Percentiles rank a stretch among this genome's conserved stretches.
These are phyloP conservation scores for Carassius carassius DNA, from an alignment of 2,113 vertebrate genomes.

Conservation along the genomic window DNA sequence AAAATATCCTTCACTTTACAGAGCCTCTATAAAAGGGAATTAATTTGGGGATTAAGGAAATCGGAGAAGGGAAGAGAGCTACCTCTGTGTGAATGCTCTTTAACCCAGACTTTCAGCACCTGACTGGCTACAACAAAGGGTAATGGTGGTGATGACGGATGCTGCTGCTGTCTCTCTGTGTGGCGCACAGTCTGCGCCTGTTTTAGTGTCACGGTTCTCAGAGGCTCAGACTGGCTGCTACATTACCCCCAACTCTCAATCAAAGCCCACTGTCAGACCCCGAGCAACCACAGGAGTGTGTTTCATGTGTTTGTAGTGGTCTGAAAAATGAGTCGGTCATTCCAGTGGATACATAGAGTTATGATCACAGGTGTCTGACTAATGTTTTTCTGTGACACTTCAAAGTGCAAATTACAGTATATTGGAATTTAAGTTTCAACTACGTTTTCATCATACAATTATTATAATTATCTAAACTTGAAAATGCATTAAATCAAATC, in stretches of 20 bases:
- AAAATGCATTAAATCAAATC: neutral
- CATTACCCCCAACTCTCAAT: conserved; percentile 65
- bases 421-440: neutral
- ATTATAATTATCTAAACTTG: neutral
- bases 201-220: conserved; percentile 53
- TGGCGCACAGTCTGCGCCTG: conserved; percentile 70
- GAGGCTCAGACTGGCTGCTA: conserved; percentile 49
- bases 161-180: conserved; percentile 66
- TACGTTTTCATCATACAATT: neutral
- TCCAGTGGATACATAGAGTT: neutral
- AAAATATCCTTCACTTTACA: conserved; percentile 61
- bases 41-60: conserved; percentile 70
- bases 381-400: conserved; percentile 4
- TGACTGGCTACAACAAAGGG: conserved; percentile 76
- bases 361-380: conserved; percentile 36
- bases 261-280: conserved; percentile 64
- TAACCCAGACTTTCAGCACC: conserved; percentile 84
- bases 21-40: conserved; percentile 65
- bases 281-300: conserved; percentile 60
- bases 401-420: neutral
- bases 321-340: neutral
- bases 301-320: conserved; percentile 52
- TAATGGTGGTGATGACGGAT: conserved; percentile 82
- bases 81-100: conserved; percentile 76
- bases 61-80: conserved; percentile 59